These are phyloP conservation scores for Fringilla coelebs DNA, from an alignment of 2,797 vertebrate species.

Conservation along the genomic window DNA sequence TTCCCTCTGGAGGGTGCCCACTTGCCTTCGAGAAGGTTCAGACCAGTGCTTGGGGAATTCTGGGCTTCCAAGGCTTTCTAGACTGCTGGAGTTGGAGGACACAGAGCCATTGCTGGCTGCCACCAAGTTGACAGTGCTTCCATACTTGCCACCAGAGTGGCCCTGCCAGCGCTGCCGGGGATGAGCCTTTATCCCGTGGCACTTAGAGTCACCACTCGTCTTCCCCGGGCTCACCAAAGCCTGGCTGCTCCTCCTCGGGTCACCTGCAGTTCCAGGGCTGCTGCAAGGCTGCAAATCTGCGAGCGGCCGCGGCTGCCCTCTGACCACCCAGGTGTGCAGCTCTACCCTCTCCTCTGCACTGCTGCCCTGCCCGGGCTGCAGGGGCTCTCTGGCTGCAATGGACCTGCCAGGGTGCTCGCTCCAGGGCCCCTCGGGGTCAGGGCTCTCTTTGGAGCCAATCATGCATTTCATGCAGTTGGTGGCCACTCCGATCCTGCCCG, in stretches of 20 bases:
- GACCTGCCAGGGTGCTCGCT: constrained; percentile 58
- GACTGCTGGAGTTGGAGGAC: constrained; percentile 85
- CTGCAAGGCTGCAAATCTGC: constrained; percentile 44
- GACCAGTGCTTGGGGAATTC: constrained; percentile 74
- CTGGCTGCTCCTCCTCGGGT: constrained; percentile 64
- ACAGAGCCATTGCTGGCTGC: constrained; percentile 70
- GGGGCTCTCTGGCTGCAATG: neutral
- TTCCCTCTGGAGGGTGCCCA: constrained; percentile 92
- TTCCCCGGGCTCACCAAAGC: constrained; percentile 57
- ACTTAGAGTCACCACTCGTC: constrained; percentile 60
- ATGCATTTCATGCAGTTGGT: constrained; percentile 93
- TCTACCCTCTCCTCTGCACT: constrained; percentile 67
- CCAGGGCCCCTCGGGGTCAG: constrained; percentile 80
- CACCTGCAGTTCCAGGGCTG: constrained; percentile 25
- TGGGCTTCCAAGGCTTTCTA: constrained; percentile 82
- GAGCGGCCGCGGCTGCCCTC: constrained; percentile 40
- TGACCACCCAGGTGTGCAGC: constrained; percentile 52
- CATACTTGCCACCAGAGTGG: constrained; percentile 71
- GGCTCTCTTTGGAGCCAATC: constrained; percentile 84
- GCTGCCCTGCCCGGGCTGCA: constrained; percentile 36
- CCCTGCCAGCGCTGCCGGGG: constrained; percentile 72
- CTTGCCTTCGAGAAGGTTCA: constrained; percentile 82
- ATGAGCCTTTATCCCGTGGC: constrained; percentile 68
- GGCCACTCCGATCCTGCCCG: constrained; percentile 85
- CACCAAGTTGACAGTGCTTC: constrained; percentile 67